These are phyloP conservation scores for Hippasteria phrygiana DNA, from an alignment of 53 echinoderm and acorn worm genomes.

Conservation along the genomic window DNA sequence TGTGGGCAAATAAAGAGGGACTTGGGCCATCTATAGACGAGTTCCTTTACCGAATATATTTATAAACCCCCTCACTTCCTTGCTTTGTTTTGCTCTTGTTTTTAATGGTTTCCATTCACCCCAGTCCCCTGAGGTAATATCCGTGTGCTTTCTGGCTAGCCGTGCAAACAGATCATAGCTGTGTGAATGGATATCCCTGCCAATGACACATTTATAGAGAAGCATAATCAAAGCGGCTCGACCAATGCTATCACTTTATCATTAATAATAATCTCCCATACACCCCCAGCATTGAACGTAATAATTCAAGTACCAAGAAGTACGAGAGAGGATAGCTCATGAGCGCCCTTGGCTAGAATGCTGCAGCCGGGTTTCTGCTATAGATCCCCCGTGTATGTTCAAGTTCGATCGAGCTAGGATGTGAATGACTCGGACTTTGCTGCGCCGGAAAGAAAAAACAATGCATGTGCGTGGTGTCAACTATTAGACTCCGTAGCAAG, in stretches of 20 bases:
- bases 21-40: slow-evolving; percentile 47
- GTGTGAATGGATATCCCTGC: slow-evolving; percentile 24
- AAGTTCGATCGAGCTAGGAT: slow-evolving; percentile 6
- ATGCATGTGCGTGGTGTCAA: background rate
- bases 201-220: slow-evolving; percentile 52
- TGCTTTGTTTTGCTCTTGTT: slow-evolving; percentile 50
- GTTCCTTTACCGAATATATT: slow-evolving; percentile 31
- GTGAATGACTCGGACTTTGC: slow-evolving; percentile 17
- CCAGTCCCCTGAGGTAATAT: slow-evolving; percentile 19
- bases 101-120: slow-evolving; percentile 26
- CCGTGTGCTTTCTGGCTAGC: slow-evolving; percentile 10
- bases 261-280: slow-evolving; percentile 49
- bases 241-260: slow-evolving; percentile 66
- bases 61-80: slow-evolving; percentile 49
- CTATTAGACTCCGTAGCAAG: slow-evolving; percentile 24
- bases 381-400: slow-evolving; percentile 57
- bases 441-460: slow-evolving; percentile 41
- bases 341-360: slow-evolving; percentile 48
- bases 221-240: slow-evolving; percentile 36
- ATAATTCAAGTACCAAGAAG: slow-evolving; percentile 49
- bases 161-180: slow-evolving; percentile 46
- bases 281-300: slow-evolving; percentile 40
- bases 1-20: slow-evolving; percentile 58
- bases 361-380: slow-evolving; percentile 6
- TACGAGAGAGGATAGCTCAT: slow-evolving; percentile 54